These are phyloP conservation scores for Erpornis zantholeuca DNA, from an alignment of 2,113 vertebrate genomes.

Conservation along the genomic window DNA sequence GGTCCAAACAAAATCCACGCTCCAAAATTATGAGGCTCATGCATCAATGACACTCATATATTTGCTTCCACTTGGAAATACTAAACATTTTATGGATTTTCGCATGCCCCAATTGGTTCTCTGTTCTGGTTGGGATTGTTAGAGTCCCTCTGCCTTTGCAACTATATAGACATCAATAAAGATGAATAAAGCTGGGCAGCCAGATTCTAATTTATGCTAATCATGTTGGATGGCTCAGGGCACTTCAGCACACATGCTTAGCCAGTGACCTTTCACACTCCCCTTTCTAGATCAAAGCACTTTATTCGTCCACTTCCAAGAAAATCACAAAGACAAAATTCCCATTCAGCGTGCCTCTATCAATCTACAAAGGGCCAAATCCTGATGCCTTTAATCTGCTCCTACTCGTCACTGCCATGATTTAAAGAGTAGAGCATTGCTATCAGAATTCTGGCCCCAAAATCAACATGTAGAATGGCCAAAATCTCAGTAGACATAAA, in stretches of 20 bases:
- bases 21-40: not conserved
- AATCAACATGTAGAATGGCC: not conserved
- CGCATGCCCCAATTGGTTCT: conserved; percentile 1
- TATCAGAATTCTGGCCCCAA: not conserved
- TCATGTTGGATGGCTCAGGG: conserved; percentile 48
- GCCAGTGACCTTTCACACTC: conserved; percentile 57
- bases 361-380: conserved; percentile 50
- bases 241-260: conserved; percentile 49
- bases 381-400: conserved; percentile 13
- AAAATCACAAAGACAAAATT: conserved; percentile 65
- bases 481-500: not conserved
- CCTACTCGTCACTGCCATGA: not conserved
- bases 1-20: conserved; percentile 28
- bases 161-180: conserved; percentile 52
- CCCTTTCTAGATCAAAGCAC: conserved; percentile 47
- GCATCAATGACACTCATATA: not conserved
- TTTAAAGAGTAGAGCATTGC: not conserved
- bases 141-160: not conserved
- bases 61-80: conserved; percentile 4
- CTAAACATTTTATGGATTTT: conserved; percentile 44
- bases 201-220: conserved; percentile 61
- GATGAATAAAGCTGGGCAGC: conserved; percentile 49
- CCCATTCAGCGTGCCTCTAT: conserved; percentile 24
- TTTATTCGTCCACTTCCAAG: conserved; percentile 40
- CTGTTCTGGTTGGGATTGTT: not conserved